Evolutionary conservation across 53 echinoderm and acorn worm species (phyloP), one percentile per base, ranked within the genome.

Genomic region (Arbacia lixula): DNA sequence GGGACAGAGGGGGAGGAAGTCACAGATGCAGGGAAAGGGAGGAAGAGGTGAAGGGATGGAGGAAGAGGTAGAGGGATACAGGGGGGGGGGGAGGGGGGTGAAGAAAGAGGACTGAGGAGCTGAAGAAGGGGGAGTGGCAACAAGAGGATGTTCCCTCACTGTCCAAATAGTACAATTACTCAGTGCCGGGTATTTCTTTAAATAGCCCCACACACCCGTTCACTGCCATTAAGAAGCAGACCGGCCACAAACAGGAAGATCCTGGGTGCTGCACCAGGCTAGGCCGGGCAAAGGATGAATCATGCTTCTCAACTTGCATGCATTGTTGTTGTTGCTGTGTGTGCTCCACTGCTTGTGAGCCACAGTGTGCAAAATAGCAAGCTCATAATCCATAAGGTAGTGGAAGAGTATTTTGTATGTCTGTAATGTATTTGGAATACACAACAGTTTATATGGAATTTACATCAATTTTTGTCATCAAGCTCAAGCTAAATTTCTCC

Each of bases 121-220:
- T 16, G 67, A n/a, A 10, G 6, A 38, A 33, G 67, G 34, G 20
- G 54, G 42, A 34, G 29, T 14, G 17, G 14, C 8, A 64, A 29
- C 35, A 74, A 34, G 74, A 53, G 74, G 74, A 74, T 74, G 53
- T 74, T 50, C 46, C 74, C 52, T 53, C 42, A 74, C 74, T 74
- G 53, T 74, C 52, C 74, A 74, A 74, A 74, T 74, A 74, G 74
- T 74, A 74, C 74, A 74, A 74, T 74, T 74, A 74, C 74, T 74
- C 74, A 74, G 74, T 53, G 52, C 33, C 31, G 42, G 54, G 32
- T n/a, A n/a, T 30, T 69, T 69, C 74, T 34, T 74, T 43, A 74
- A 74, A 74, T 74, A 74, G 74, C 51, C 74, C 49, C 51, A 14
- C 34, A 50, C 53, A 51, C 33, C 49, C 33, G 74, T 53, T 51